Evolutionary conservation across 2,888 invertebrate genomes (phyloP).

Genomic region (Stenchaetothrips biformis): DNA sequence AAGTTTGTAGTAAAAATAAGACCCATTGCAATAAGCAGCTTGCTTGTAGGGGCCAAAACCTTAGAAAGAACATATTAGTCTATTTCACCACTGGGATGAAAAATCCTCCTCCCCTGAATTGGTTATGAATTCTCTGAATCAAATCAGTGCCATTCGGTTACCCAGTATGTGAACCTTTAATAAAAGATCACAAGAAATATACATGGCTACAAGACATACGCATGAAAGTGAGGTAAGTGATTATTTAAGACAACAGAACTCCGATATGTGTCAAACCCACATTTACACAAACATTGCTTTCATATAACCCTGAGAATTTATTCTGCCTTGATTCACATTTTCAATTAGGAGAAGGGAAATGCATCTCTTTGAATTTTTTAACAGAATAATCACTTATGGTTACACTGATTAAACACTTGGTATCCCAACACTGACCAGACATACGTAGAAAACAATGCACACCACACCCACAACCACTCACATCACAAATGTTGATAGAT

Average conservation of each 20-base stretch:
- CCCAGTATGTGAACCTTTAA: background rate
- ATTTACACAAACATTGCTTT: background rate
- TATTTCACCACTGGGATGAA: background rate
- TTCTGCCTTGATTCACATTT: too few species aligned
- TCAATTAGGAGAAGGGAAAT: too few species aligned
- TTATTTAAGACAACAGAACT: background rate
- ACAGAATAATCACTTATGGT: background rate
- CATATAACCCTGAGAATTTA: too few species aligned
- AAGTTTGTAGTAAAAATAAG: background rate
- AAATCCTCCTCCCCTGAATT: too few species aligned
- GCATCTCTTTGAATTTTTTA: too few species aligned
- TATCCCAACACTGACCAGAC: constrained; percentile 3
- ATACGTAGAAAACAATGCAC: constrained; percentile 23
- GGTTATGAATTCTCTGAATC: too few species aligned
- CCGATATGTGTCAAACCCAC: background rate
- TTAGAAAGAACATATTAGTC: background rate
- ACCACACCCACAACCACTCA: constrained; percentile 20
- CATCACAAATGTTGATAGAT: constrained; percentile 13
- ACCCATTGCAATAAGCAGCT: too few species aligned
- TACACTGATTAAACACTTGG: background rate
- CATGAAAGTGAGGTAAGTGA: background rate
- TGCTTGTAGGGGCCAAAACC: too few species aligned
- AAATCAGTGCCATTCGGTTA: background rate
- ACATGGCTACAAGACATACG: background rate
- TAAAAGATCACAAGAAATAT: background rate